Conservation (phyloP, 1,140 invertebrate genomes). For the Arctopsyche grandis region DNA sequence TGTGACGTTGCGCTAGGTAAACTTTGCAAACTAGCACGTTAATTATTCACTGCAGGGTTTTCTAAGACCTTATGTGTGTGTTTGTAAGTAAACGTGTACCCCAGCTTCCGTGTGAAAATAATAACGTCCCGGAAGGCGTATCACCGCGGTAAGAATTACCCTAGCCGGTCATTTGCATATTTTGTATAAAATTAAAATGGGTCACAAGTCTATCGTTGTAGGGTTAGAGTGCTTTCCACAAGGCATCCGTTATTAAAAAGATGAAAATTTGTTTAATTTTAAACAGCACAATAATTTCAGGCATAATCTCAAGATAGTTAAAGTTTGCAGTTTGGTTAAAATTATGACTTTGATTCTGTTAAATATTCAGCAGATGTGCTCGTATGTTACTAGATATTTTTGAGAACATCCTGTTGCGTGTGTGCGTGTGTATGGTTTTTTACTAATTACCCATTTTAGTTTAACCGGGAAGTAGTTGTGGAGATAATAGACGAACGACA, state of each 20-base stretch:
- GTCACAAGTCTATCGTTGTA: neutral
- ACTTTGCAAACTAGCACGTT: neutral
- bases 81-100: neutral
- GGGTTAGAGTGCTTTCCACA: neutral
- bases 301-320: too few species aligned
- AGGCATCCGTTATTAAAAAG: too few species aligned
- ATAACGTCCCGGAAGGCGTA: neutral
- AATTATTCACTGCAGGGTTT: neutral
- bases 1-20: neutral
- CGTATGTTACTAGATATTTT: neutral
- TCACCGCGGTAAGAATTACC: neutral
- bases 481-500: constrained; percentile 13
- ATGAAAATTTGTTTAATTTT: too few species aligned
- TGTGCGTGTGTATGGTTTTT: neutral
- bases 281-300: too few species aligned
- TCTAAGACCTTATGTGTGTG: neutral
- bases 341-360: too few species aligned
- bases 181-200: constrained; percentile 25
- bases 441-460: neutral
- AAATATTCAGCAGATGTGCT: neutral
- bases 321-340: too few species aligned
- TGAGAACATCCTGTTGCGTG: neutral
- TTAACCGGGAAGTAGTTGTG: constrained; percentile 34
- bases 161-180: constrained; percentile 6
- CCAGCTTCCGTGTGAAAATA: constrained; percentile 17